These are phyloP conservation scores for Troides oblongomaculatus DNA, from an alignment of 2,888 invertebrate species.

Conservation along the genomic window DNA sequence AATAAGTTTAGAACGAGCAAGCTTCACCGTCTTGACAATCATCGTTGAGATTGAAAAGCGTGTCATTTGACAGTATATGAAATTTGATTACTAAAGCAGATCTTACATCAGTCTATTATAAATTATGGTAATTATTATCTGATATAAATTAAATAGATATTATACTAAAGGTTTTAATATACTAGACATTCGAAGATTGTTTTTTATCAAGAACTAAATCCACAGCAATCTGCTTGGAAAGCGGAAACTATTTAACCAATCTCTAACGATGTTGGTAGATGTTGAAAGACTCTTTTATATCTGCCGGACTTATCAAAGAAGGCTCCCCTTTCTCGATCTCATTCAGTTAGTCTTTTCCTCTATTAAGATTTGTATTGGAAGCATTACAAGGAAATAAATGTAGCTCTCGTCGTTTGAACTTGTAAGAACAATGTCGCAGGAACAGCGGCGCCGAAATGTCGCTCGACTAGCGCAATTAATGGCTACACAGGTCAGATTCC, in stretches of 20 bases:
- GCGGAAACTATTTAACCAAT: slow-evolving; percentile 20
- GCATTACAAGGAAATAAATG: slow-evolving; percentile 37
- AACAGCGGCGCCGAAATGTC: slow-evolving; percentile 38
- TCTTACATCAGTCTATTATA: no score
- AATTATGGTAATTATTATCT: no score
- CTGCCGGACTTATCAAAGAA: slow-evolving; percentile 16
- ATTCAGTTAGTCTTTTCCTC: slow-evolving; percentile 18
- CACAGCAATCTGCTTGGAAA: background rate
- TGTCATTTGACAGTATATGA: no score
- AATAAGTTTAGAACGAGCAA: no score
- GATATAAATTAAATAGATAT: no score
- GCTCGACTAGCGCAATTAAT: slow-evolving; percentile 38
- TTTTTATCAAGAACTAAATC: background rate
- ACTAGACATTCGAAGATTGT: no score
- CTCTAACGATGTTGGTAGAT: slow-evolving; percentile 20
- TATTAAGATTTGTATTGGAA: slow-evolving; percentile 43
- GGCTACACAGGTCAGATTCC: slow-evolving; percentile 28
- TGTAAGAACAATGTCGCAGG: slow-evolving; percentile 32
- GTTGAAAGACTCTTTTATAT: slow-evolving; percentile 23
- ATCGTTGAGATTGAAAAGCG: no score
- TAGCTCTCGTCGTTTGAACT: slow-evolving; percentile 27
- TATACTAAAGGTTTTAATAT: no score
- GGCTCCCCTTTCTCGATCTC: slow-evolving; percentile 16
- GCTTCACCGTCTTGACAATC: no score
- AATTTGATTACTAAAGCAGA: no score